A percentile compares a stretch with the other conserved stretches of the same genome.
Evolutionary conservation across 2,888 invertebrate genomes (phyloP).

Genomic region (Geotrupes spiniger): DNA sequence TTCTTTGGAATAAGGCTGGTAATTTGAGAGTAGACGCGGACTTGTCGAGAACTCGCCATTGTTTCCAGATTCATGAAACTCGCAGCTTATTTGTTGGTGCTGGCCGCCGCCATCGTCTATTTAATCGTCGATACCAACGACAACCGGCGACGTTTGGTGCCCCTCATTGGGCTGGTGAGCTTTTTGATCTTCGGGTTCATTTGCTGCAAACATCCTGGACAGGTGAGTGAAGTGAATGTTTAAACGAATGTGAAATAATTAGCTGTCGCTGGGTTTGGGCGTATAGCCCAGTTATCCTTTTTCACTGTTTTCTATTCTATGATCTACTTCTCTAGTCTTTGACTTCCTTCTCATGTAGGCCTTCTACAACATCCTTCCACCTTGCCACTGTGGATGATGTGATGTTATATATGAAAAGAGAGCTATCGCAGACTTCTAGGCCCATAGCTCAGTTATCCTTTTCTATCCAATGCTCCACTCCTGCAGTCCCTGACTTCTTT

Average conservation of each 20-base stretch:
- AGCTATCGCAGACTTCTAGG: no score
- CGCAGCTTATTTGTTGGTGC: conserved; percentile 48
- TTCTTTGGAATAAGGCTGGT: conserved; percentile 21
- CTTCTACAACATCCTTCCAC: no score
- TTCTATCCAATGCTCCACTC: no score
- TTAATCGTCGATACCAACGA: conserved; percentile 63
- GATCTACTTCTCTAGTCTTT: no score
- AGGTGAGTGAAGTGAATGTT: conserved; percentile 43
- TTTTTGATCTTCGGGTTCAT: conserved; percentile 63
- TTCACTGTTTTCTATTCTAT: neutral
- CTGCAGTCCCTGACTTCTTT: no score
- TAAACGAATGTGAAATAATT: no score
- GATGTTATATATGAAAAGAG: no score
- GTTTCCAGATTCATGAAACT: conserved; percentile 53
- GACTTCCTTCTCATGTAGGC: no score
- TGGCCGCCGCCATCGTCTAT: conserved; percentile 57
- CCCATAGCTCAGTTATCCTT: no score
- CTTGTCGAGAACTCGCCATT: neutral
- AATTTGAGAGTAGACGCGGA: conserved; percentile 2
- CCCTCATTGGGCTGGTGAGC: conserved; percentile 63
- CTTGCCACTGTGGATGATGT: no score
- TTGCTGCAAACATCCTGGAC: conserved; percentile 59
- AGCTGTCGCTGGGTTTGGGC: no score
- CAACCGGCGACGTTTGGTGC: conserved; percentile 61
- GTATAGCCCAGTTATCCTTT: no score